Base-by-base conservation (phyloP, 2,113 vertebrate species). In the Recurvirostra avosetta region DNA sequence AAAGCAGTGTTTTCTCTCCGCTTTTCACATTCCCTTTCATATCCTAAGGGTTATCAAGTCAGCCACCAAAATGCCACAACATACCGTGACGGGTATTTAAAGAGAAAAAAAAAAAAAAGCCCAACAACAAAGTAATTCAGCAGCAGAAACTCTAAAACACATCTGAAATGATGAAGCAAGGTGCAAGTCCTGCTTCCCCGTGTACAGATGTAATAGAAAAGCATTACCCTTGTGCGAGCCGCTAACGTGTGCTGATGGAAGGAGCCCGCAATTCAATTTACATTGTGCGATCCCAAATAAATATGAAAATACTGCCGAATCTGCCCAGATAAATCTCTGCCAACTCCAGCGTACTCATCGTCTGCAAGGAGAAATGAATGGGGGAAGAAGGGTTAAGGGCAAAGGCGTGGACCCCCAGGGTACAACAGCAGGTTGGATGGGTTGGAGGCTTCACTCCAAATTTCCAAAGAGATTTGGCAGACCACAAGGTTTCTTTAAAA, bases 21-120 rank as follows among this genome's bases (percentile, higher is more conserved):
- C 53, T 93, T 95, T 67, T 34, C 34, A 1, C 56, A 5, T 67
- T 95, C 68, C 38, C 45, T 63, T 66, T 90, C 63, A 12, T 26
- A 71, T 79, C 94, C 85, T 73, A 38, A 80, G 76, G 61, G 86
- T 88, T 96, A 96, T 97, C 78, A 66, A 92, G 62, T 67, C 89
- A 61, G 67, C 62, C 89, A 58, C 87, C 34, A 59, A 80, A 97
- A 86, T 56, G 75, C 94, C 66, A 79, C 38, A 50, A 67, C 70
- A 70, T 92, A 80, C 90, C 6, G 5, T 88, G 94, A 90, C 1
- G 11, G 66, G 67, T 72, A 8, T 79, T 88, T 73, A 75, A 72
- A 85, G 23, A 7, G 13, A 73, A 32, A 34, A 30, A 94, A 62
- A 32, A 58, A 61, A 21, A 87, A 77, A 72, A 81, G 45, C 26